These are phyloP conservation scores for Metopia argyrocephala DNA, from an alignment of 2,888 invertebrate genomes.

Conservation along the genomic window DNA sequence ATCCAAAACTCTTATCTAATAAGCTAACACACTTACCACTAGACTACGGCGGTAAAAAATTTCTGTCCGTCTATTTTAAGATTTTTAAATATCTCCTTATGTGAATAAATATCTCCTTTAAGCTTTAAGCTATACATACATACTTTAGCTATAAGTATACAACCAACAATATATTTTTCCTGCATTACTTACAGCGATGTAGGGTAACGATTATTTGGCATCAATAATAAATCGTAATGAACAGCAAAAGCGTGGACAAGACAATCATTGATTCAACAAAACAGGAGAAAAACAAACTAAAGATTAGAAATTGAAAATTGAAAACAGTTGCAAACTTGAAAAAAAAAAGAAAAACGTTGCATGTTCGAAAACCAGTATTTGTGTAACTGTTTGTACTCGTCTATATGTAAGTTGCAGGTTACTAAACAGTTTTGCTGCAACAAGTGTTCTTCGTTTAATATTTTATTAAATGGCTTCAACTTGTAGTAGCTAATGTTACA, in stretches of 20 bases:
- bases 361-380: constrained; percentile 40
- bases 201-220: constrained; percentile 39
- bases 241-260: constrained; percentile 63
- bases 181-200: no score
- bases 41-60: no score
- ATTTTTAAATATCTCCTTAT: no score
- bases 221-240: constrained; percentile 56
- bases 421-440: constrained; percentile 32
- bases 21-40: no score
- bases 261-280: constrained; percentile 48
- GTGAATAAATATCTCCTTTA: no score
- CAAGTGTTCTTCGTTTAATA: constrained; percentile 54
- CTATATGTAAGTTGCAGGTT: background rate
- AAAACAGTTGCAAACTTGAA: no score
- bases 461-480: constrained; percentile 42
- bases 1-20: no score
- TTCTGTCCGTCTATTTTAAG: no score
- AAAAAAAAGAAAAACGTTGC: constrained; percentile 17
- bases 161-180: no score
- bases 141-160: no score
- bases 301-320: constrained; percentile 10
- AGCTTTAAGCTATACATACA: no score
- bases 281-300: background rate
- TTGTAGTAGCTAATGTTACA: background rate
- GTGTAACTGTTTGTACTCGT: constrained; percentile 52